Base-by-base conservation (phyloP, 2,797 vertebrate genomes). In the Stomatorhinus walkeri region DNA sequence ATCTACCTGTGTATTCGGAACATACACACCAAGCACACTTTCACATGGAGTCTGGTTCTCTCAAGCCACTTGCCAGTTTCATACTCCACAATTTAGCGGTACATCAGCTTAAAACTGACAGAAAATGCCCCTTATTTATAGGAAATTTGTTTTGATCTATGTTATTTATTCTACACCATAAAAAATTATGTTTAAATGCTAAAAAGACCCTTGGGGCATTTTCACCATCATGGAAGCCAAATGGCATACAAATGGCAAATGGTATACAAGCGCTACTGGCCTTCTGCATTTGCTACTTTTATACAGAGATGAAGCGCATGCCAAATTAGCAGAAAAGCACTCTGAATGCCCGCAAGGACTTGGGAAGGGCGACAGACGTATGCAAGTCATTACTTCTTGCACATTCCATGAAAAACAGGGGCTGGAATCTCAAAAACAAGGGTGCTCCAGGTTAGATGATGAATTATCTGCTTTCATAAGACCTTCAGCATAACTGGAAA, bases 281-380 rank as follows among this genome's bases (percentile, higher is more conserved):
- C 76, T 43, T 19, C 19, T 46, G 19, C 76, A n/a, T 81, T 81
- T 46, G 68, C 19, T n/a, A 8, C 46, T 49, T 28, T 85, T 32
- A 85, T 9, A 6, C 46, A 28, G 49, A 2, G 22, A 85, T 81
- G 32, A 43, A 10, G 87, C 68, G 81, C 36, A 81, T 22, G 87
- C 92, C 92, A 92, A 92, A 93, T 90, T 90, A 91, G 19, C 89
- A 93, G 91, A 89, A 91, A 92, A 93, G 90, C 79, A 48, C 85
- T 89, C 91, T 90, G 89, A 91, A 81, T 91, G 88, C 90, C 91
- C 90, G 91, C 88, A 84, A 76, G 10, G 92, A 90, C 87, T 89
- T 48, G 85, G 88, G 87, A 90, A 90, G 89, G 48, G 83, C 46
- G 91, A 93, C 92, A 91, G 90, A 91, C 92, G 92, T 88, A 89